phyloP scores from a whole-genome alignment of 35 echinoderm and acorn worm species.

The Diadema setosum region DNA sequence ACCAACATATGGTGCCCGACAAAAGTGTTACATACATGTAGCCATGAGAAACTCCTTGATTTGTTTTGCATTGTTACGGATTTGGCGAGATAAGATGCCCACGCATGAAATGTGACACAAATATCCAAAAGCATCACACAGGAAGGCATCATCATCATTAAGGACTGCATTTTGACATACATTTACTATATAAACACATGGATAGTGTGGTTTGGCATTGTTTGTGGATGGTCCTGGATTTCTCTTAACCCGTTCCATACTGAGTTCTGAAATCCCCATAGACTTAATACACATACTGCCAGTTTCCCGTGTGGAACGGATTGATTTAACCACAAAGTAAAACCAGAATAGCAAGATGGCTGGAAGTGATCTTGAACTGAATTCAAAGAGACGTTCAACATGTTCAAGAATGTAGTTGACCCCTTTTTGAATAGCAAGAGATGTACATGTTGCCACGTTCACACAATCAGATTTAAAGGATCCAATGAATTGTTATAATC shows the following conservation, averaged over 20 bases:
- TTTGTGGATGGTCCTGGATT: not conserved
- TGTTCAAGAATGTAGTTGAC: not conserved
- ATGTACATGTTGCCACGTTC: not conserved
- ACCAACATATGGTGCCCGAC: not conserved
- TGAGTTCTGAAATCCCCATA: too few relatives aligned
- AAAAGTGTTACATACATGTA: not conserved
- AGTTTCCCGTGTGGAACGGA: too few relatives aligned
- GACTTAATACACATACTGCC: too few relatives aligned
- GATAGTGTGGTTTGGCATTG: not conserved
- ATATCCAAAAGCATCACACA: not conserved
- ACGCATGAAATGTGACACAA: not conserved
- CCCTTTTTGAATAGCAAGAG: not conserved
- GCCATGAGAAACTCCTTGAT: conserved; percentile 1
- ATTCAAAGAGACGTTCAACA: not conserved
- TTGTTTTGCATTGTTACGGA: not conserved
- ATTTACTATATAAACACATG: too few relatives aligned
- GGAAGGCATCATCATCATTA: not conserved
- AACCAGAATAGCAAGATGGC: not conserved
- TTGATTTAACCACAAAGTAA: conserved; percentile 2
- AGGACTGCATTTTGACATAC: not conserved
- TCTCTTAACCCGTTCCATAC: too few relatives aligned
- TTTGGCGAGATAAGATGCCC: not conserved
- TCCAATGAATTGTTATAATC: not conserved
- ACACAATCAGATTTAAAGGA: not conserved
- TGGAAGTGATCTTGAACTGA: not conserved